Percentiles rank a stretch among this genome's conserved stretches.
Evolutionary conservation across 2,797 vertebrate genomes (phyloP).

Genomic region (Ctenochaetus hawaiiensis): DNA sequence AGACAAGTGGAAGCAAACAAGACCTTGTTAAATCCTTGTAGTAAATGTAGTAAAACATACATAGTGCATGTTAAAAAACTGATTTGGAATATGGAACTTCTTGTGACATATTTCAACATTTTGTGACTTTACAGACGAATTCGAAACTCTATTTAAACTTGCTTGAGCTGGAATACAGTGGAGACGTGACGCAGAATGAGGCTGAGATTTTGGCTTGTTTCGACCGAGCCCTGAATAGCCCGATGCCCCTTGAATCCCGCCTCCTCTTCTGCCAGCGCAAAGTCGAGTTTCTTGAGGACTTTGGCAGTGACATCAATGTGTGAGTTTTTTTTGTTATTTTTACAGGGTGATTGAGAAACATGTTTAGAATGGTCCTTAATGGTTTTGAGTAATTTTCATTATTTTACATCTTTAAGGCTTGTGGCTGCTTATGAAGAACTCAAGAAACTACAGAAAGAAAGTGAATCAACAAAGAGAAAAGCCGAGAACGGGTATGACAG

Average conservation of each 20-base stretch:
- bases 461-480: constrained; percentile 91
- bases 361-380: background rate
- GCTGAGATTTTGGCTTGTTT: constrained; percentile 93
- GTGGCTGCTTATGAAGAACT: constrained; percentile 93
- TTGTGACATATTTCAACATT: background rate
- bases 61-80: background rate
- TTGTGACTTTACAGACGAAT: constrained; percentile 85
- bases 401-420: constrained; percentile 82
- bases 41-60: background rate
- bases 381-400: background rate
- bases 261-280: constrained; percentile 96
- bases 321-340: constrained; percentile 75
- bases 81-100: background rate
- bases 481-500: constrained; percentile 93
- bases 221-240: constrained; percentile 91
- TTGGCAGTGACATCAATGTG: constrained; percentile 94
- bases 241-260: constrained; percentile 90
- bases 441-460: constrained; percentile 92
- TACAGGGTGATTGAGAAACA: too few relatives aligned
- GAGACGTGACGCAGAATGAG: constrained; percentile 93
- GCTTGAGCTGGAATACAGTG: constrained; percentile 95
- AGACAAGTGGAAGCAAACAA: background rate
- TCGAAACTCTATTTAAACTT: constrained; percentile 96
- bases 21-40: background rate
- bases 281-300: constrained; percentile 98